phyloP scores from a whole-genome alignment of 2,113 vertebrate genomes.

The Trematocara unimaculatum region DNA sequence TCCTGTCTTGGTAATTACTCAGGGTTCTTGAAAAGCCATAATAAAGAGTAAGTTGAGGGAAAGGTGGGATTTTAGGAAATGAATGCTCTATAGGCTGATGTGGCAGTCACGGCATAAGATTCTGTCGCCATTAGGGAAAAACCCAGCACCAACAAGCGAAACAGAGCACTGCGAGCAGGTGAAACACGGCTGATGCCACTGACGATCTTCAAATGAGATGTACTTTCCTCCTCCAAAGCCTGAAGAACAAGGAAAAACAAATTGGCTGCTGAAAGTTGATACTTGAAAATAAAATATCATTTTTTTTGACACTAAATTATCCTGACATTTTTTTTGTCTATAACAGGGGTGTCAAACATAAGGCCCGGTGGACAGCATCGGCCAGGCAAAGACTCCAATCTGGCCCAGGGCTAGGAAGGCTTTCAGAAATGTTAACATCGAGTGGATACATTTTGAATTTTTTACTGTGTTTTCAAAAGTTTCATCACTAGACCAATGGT shows the following conservation, averaged over 20 bases:
- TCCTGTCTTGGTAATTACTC: conserved; percentile 19
- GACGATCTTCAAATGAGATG: conserved; percentile 95
- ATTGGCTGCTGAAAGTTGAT: background rate
- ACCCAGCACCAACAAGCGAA: conserved; percentile 92
- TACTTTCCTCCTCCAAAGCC: conserved; percentile 97
- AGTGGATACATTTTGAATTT: background rate
- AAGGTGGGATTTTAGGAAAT: background rate
- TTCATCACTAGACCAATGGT: background rate
- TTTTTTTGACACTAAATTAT: background rate
- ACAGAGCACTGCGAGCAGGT: conserved; percentile 87
- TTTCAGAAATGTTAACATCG: background rate
- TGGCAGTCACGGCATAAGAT: conserved; percentile 93
- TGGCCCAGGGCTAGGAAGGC: background rate
- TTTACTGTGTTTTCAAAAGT: background rate
- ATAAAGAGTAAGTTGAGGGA: background rate
- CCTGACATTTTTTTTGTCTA: background rate
- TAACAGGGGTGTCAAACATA: background rate
- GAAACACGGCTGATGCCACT: conserved; percentile 98
- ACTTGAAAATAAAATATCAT: background rate
- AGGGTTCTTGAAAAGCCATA: conserved; percentile 14
- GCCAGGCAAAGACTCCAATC: background rate
- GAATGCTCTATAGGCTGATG: conserved; percentile 77
- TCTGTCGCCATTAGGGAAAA: conserved; percentile 85
- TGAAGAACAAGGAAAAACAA: conserved; percentile 29
- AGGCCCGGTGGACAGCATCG: background rate